Evolutionary conservation across 2,797 vertebrate genomes (phyloP).

Genomic region (Cyclura pinguis): DNA sequence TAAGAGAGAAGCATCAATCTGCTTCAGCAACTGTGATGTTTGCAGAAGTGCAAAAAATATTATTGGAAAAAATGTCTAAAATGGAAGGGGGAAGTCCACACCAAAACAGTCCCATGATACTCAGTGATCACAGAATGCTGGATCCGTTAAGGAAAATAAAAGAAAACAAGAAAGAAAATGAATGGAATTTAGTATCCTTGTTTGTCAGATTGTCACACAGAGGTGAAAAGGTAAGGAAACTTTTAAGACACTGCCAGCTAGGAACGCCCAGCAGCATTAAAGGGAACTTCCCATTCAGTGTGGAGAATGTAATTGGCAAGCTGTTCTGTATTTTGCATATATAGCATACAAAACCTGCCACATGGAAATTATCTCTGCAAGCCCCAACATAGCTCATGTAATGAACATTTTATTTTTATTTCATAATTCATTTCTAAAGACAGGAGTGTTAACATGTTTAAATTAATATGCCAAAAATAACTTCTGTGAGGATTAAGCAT

Average conservation of each 20-base stretch:
- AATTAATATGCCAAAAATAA: too few relatives aligned
- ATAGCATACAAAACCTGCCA: background rate
- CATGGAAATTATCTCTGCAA: background rate
- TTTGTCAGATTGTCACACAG: too few relatives aligned
- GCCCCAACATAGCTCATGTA: background rate
- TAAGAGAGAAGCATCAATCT: background rate
- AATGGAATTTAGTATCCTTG: background rate
- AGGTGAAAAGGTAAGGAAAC: background rate
- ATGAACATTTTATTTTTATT: conserved; percentile 4
- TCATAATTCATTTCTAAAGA: background rate
- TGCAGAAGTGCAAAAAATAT: background rate
- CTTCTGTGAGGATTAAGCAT: too few relatives aligned
- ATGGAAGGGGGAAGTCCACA: background rate
- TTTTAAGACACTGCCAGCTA: background rate
- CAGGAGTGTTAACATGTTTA: background rate
- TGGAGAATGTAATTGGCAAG: background rate
- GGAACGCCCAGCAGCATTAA: background rate
- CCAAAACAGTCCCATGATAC: background rate
- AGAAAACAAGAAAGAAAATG: background rate
- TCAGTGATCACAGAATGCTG: background rate
- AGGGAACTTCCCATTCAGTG: background rate
- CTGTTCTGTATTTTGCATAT: background rate
- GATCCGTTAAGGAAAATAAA: background rate
- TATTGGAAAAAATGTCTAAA: background rate
- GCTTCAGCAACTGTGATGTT: background rate